Base-by-base conservation (phyloP, 2,888 invertebrate species). In the Aporophyla nigra region DNA sequence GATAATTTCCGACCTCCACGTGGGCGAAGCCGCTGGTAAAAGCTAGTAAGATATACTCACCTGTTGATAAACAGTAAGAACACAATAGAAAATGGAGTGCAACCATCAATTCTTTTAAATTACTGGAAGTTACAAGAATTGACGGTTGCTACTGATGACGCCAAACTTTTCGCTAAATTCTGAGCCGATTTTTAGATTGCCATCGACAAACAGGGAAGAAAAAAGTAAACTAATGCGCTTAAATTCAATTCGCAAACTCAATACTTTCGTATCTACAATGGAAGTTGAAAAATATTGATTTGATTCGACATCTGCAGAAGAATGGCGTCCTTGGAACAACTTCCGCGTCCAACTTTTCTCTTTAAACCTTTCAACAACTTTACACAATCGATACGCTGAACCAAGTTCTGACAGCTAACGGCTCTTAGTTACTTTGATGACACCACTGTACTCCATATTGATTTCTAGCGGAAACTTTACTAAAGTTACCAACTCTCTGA, bases 271-370 rank as follows among this genome's bases (percentile, higher is more conserved):
- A 24, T 51, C 21, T 76, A 10, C 27, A 66, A 62, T 40, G 27
- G 5, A 9, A 83, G n/a, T 49, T 14, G 21, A 58, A 62, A 59
- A 83, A 70, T 78, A 83, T 78, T 78, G 63, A 79, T 79, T 77
- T 27, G 10, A 68, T 83, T 43, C 80, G n/a, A 63, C n/a, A 74
- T 63, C 66, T 74, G 24, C 56, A 49, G 56, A 43, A 71, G 40
- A 68, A 71, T 51, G 43, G 46, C 59, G 21, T 19, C 81, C 61
- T 74, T 49, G 43, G 27, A 33, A 53, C 46, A 56, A 40, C 54
- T 84, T 80, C 84, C 84, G 65, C 27, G 24, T 24, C 40, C 21
- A 71, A 84, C 81, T 82, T 84, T 81, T 58, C 80, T 68, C 79
- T 70, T 74, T 19, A 74, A 70, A 53, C 71, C 71, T 83, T 74